These are phyloP conservation scores for Pyrgus malvae DNA, from an alignment of 2,888 invertebrate genomes.

Conservation along the genomic window DNA sequence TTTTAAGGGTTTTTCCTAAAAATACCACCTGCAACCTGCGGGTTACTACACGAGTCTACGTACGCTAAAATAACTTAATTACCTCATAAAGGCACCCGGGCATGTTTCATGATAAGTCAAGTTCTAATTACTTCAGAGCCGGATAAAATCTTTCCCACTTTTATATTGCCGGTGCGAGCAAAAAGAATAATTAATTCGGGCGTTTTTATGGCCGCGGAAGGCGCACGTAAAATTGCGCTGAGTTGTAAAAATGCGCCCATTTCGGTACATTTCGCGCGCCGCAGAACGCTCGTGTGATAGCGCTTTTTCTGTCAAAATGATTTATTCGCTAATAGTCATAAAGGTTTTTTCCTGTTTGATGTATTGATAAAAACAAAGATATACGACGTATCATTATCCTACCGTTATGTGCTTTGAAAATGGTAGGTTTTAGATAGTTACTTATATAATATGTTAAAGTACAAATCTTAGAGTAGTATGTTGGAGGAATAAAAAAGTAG, in stretches of 20 bases:
- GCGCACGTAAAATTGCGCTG: conserved; percentile 22
- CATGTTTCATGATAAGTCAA: conserved; percentile 15
- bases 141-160: conserved; percentile 20
- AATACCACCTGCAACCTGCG: too few relatives aligned
- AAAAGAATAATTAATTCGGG: conserved; percentile 25
- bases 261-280: conserved; percentile 14
- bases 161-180: conserved; percentile 4
- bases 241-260: conserved; percentile 18
- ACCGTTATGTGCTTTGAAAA: too few relatives aligned
- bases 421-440: too few relatives aligned
- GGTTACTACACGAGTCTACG: too few relatives aligned
- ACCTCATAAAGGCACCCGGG: background rate
- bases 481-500: too few relatives aligned
- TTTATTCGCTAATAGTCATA: conserved; percentile 3
- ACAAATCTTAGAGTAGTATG: too few relatives aligned
- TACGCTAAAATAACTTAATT: background rate
- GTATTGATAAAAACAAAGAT: background rate
- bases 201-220: conserved; percentile 19
- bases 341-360: background rate
- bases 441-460: too few relatives aligned
- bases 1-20: too few relatives aligned
- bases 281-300: conserved; percentile 6
- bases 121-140: conserved; percentile 20
- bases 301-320: conserved; percentile 4
- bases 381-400: background rate